Evolutionary conservation across 2,888 invertebrate genomes (phyloP).

Genomic region (Spialia ferax): DNA sequence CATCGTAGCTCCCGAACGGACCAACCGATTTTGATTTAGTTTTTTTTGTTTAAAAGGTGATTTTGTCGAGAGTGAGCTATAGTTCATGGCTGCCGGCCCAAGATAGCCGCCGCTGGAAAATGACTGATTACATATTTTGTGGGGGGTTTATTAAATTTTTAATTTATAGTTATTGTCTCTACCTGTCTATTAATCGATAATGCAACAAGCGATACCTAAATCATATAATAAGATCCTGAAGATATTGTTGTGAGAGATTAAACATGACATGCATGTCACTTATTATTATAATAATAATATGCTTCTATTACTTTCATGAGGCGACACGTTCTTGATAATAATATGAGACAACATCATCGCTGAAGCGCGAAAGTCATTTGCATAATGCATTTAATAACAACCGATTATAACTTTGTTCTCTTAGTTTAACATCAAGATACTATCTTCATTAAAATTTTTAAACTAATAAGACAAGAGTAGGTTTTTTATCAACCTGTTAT

Average conservation of each 20-base stretch:
- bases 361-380: constrained; percentile 20
- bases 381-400: constrained; percentile 26
- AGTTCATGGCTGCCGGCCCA: no score
- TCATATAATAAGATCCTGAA: neutral
- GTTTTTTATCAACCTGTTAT: no score
- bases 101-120: no score
- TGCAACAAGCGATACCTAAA: neutral
- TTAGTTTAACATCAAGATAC: no score
- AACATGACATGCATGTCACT: constrained; percentile 11
- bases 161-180: neutral
- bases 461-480: no score
- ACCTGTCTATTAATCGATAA: neutral
- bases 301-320: constrained; percentile 16
- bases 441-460: no score
- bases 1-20: no score
- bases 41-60: no score
- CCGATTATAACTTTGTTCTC: neutral
- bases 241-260: neutral
- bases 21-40: no score
- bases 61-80: no score
- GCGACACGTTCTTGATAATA: constrained; percentile 27
- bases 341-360: constrained; percentile 14
- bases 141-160: no score
- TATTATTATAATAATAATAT: constrained; percentile 20
- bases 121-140: no score